Base-by-base conservation (phyloP, 2,797 vertebrate genomes). In the Eulemur coronatus region DNA sequence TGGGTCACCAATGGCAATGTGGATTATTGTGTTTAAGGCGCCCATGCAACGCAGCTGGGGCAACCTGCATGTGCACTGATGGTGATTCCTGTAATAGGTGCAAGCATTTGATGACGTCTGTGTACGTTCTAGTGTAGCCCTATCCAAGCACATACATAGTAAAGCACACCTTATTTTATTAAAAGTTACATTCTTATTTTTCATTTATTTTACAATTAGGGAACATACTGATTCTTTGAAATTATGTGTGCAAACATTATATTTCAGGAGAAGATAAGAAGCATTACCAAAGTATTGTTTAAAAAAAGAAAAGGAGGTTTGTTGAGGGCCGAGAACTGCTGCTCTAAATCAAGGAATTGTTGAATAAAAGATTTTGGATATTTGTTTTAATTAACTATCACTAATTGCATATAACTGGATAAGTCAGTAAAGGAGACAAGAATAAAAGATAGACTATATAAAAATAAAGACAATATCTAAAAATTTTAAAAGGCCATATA, bases 371-470 rank as follows among this genome's bases (percentile, higher is more conserved):
- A 79, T 48, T 63, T 0, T 13, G 26, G 17, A n/a, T 41, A 81
- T 80, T 72, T 76, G 38, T 63, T 96, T 89, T 91, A 78, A 75
- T 70, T 69, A 75, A 88, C 50, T 50, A 22, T 33, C 76, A 84
- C 33, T 43, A 20, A 57, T 13, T 96, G 17, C 61, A 2, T 22
- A 15, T 70, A 92, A 50, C 10, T 46, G n/a, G 6, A 3, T 43
- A 94, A 76, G 8, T 92, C 35, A 67, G 72, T 46, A 84, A 75
- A 88, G 73, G 41, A 90, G 67, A 61, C 10, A 75, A 89, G 69
- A 84, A 75, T 67, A 84, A 89, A 86, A 59, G 35, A 61, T 2
- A 57, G 46, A 26, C 13, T 30, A 35, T 28, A 35, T 22, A n/a
- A 81, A 75, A 72, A 67, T 24, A 48, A 50, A 72, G 48, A 75